Base-by-base conservation (phyloP, 2,888 invertebrate species). In the Cetonia aurata region DNA sequence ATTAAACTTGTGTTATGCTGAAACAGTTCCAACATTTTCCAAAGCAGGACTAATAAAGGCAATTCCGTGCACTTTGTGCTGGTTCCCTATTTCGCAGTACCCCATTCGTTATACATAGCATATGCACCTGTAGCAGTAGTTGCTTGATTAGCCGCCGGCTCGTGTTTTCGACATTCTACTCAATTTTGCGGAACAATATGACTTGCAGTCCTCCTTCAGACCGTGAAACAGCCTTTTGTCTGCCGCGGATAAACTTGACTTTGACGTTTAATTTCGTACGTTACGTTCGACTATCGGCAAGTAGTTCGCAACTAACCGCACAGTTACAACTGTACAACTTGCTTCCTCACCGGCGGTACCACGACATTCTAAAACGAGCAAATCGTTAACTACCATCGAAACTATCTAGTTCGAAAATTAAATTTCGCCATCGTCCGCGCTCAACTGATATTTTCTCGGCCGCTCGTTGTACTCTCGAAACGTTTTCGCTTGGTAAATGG, bases 221-320 rank as follows among this genome's bases (percentile, higher is more conserved):
- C 37, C 37, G 8, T 10, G 37, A 37, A 37, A 37, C 37, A 1
- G 37, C 10, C 2, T 37, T 37, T 33, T 9, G 25, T 55, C 55
- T 31, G 55, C n/a, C 9, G 33, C 8, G 55, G 55, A 55, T 55
- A 55, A 55, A 55, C 33, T 55, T 55, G 13, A 6, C 15, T 55
- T 33, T 33, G 55, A 55, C 55, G 15, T 55, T 55, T 55, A 55
- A 55, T 55, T 55, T 31, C 33, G 55, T 33, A 55, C 31, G 55
- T 13, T 55, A 33, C 55, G 55, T 37, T 37, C 37, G 33, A 55
- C 37, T 55, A 55, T 55, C 33, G 13, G 13, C 33, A 31, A 31
- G 31, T 55, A 55, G 13, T 55, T 55, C 6, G 55, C 55, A 55
- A 55, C 55, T 37, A 55, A 55, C 55, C 55, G 55, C 55, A 6